A percentile compares a stretch with the other conserved stretches of the same genome.
These are phyloP conservation scores for Acleris cristana DNA, from an alignment of 2,888 invertebrate species.

Conservation along the genomic window DNA sequence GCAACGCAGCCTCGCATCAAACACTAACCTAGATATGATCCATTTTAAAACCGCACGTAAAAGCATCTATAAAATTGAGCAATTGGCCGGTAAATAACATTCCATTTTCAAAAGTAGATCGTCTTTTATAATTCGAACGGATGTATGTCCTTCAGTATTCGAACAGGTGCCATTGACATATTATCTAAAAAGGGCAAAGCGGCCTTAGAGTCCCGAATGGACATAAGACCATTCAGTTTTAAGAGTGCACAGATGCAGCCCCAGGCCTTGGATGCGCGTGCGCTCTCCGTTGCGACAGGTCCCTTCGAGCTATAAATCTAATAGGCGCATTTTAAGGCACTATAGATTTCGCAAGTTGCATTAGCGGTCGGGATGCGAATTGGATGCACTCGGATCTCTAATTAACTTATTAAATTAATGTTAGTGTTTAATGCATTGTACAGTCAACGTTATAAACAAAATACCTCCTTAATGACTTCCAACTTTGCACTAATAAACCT, in stretches of 20 bases:
- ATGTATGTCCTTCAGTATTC: background rate
- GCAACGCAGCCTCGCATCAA: background rate
- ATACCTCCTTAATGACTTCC: too few species aligned
- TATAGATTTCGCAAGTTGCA: slow-evolving; percentile 4
- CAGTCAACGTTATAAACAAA: too few species aligned
- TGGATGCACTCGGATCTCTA: background rate
- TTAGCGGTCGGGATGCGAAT: background rate
- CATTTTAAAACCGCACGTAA: background rate
- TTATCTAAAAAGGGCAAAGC: background rate
- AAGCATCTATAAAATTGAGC: background rate
- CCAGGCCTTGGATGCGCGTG: background rate
- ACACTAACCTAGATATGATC: background rate
- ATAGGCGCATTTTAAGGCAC: slow-evolving; percentile 3
- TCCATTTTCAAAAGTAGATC: background rate
- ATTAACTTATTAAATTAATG: too few species aligned
- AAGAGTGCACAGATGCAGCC: background rate
- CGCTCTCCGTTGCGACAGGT: slow-evolving; percentile 10
- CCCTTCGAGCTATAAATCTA: background rate
- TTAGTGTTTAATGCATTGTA: too few species aligned
- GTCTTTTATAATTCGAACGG: background rate
- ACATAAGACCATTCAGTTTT: background rate
- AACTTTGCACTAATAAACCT: too few species aligned
- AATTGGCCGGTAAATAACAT: background rate
- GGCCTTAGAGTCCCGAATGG: background rate
- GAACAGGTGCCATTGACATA: background rate